Evolutionary conservation across 2,113 vertebrate species (phyloP).

Genomic region (Scomber colias): DNA sequence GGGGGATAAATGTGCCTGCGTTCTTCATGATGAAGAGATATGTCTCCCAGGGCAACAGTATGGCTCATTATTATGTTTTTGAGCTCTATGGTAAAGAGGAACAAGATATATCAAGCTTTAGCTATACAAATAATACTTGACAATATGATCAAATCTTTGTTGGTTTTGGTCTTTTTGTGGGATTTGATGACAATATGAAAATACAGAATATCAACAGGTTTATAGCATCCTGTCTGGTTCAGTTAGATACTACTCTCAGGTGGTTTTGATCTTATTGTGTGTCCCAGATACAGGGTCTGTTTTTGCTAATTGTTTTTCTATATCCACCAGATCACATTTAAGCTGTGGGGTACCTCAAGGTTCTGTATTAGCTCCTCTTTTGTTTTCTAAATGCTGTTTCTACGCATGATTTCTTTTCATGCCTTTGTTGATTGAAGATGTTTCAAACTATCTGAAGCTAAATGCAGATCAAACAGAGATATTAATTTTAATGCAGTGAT

Average conservation of each 20-base stretch:
- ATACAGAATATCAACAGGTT: no score
- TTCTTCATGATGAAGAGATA: not conserved
- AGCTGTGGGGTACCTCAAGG: constrained; percentile 15
- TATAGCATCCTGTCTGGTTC: no score
- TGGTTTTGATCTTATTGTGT: no score
- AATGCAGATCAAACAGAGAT: not conserved
- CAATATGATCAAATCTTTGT: no score
- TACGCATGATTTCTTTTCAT: not conserved
- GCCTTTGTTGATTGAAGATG: constrained; percentile 5
- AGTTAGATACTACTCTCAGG: no score
- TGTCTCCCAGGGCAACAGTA: not conserved
- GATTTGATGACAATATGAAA: no score
- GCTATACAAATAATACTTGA: no score
- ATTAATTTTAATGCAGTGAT: not conserved
- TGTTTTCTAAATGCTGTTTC: not conserved
- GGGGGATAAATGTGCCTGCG: not conserved
- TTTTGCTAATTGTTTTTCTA: not conserved
- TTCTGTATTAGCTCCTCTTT: constrained; percentile 27
- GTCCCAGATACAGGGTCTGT: no score
- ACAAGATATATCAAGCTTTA: no score
- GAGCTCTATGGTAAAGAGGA: not conserved
- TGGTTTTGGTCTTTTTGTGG: no score
- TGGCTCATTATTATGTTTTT: not conserved
- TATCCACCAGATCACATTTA: not conserved
- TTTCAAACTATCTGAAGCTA: not conserved